phyloP scores from a whole-genome alignment of 2,888 invertebrate genomes.

The Erynnis tages region DNA sequence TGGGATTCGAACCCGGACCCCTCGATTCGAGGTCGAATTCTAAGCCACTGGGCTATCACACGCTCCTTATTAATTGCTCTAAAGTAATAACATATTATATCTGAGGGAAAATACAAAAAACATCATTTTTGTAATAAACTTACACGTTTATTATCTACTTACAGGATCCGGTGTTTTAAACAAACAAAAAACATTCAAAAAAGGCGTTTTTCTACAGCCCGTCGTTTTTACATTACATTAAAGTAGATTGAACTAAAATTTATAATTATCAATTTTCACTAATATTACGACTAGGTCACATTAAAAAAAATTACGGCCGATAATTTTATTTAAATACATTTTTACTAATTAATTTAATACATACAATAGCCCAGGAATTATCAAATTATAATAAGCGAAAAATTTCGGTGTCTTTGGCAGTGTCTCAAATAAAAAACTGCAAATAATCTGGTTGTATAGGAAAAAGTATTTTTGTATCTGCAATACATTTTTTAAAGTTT shows the following conservation, averaged over 20 bases:
- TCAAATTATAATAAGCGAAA: conserved; percentile 1
- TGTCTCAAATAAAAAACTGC: neutral
- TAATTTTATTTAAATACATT: conserved; percentile 32
- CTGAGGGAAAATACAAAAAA: neutral
- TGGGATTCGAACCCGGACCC: no score
- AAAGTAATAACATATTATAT: neutral
- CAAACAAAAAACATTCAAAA: conserved; percentile 43
- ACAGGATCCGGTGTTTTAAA: conserved; percentile 58
- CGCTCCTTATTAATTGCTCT: no score
- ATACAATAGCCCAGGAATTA: conserved; percentile 23
- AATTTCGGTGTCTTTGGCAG: neutral
- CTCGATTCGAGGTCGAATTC: no score
- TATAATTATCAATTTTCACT: conserved; percentile 41
- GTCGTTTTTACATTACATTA: conserved; percentile 45
- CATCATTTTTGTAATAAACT: conserved; percentile 59
- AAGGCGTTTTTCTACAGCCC: conserved; percentile 61
- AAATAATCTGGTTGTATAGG: no score
- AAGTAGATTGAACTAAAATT: conserved; percentile 31
- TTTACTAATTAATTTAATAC: conserved; percentile 9
- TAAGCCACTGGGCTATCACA: no score
- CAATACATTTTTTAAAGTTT: no score
- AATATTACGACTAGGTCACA: conserved; percentile 59
- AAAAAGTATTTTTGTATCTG: no score
- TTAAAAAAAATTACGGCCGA: conserved; percentile 49
- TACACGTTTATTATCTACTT: conserved; percentile 74